Conservation (phyloP, 2,113 vertebrate genomes). For the Orthonyx spaldingii region DNA sequence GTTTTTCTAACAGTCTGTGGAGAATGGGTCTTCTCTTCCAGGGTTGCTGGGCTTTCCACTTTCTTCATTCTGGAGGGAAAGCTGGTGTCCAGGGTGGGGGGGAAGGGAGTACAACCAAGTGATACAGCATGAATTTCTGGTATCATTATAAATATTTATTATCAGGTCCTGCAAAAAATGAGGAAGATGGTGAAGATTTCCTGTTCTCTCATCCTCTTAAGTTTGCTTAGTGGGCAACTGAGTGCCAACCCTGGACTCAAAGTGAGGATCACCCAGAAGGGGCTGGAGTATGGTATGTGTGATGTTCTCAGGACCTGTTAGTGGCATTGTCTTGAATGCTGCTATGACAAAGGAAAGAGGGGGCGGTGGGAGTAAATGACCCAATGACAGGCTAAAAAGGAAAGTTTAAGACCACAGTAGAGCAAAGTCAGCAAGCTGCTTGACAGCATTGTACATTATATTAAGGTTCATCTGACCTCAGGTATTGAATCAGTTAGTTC, state of each 20-base stretch:
- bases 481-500: background rate
- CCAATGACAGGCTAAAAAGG: background rate
- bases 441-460: background rate
- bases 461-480: background rate
- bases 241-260: conserved; percentile 1
- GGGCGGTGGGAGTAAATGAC: background rate
- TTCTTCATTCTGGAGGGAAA: background rate
- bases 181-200: conserved; percentile 23
- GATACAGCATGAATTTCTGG: background rate
- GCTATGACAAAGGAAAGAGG: background rate
- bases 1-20: background rate
- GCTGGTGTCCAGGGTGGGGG: background rate
- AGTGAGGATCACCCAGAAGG: conserved; percentile 58
- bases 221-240: background rate
- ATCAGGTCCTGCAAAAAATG: background rate
- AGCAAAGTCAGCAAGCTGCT: background rate
- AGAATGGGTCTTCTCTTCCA: background rate
- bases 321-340: background rate
- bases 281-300: conserved; percentile 47
- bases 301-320: background rate
- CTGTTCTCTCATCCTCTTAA: conserved; percentile 12
- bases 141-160: background rate
- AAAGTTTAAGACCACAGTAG: background rate
- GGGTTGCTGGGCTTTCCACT: background rate
- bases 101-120: background rate